Evolutionary conservation across 2,797 vertebrate species (phyloP), one percentile per base, ranked within the genome.

Genomic region (Mareca penelope): DNA sequence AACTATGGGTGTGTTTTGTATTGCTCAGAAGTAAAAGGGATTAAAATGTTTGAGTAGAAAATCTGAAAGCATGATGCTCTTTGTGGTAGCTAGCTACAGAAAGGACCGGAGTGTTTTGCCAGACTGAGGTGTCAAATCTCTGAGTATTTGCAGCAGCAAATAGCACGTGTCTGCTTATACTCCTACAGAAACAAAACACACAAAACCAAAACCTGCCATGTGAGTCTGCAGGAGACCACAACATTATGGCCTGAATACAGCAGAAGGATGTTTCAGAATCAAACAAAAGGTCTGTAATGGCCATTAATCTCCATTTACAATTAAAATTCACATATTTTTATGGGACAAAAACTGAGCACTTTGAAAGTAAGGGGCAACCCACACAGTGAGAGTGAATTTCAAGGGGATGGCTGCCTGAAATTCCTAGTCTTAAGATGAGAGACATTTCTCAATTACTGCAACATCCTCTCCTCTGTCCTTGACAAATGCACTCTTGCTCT

Each of bases 401-500:
- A 65, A 78, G 61, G 29, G 46, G 37, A 70, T 24, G 10, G 29
- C 63, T 88, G 88, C 71, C 63, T 77, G 52, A 13, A 67, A 71
- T 64, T 69, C 68, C 71, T 19, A 15, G 40, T 28, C 19, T 78
- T 44, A 39, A 59, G 56, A 57, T 39, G 55, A 77, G 37, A 71
- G 55, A 55, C 44, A 28, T 73, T 93, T 82, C 88, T 90, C 77
- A 67, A 46, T 90, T 70, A 85, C 84, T 26, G 26, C 77, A 90
- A 68, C 80, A 79, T 82, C 63, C 72, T 85, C 72, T 79, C 44
- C 80, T 52, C 88, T 56, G 40, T 60, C 88, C 93, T 82, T 93
- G 90, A 90, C 67, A 88, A 81, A 92, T 46, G 65, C 29, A 80
- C 67, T 70, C 76, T 46, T 81, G 90, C 84, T 73, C 88, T 90